Percentiles rank a stretch among this genome's conserved stretches.
phyloP scores from a whole-genome alignment of 1,140 invertebrate genomes.

The Cepaea nemoralis region DNA sequence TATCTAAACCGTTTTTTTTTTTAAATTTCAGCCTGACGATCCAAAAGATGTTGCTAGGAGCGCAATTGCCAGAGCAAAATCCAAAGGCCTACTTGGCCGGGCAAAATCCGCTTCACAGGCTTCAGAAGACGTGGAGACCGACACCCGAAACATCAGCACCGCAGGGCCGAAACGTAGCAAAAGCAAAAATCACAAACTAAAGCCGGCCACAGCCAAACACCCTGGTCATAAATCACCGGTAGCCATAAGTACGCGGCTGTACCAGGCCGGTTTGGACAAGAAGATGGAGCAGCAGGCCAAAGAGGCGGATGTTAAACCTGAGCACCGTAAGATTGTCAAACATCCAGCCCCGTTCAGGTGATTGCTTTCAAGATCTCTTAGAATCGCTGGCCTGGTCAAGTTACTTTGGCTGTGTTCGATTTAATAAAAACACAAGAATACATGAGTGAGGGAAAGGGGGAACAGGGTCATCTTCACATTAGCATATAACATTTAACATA shows the following conservation, averaged over 20 bases:
- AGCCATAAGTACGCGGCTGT: conserved; percentile 19
- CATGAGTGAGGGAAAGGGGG: too few species aligned
- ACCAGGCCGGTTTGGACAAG: neutral
- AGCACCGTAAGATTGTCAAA: conserved; percentile 33
- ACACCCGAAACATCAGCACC: neutral
- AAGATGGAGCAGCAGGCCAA: conserved; percentile 7
- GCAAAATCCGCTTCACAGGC: neutral
- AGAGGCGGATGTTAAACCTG: neutral
- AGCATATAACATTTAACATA: too few species aligned
- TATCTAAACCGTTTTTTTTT: neutral
- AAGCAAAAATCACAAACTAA: neutral
- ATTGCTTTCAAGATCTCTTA: neutral
- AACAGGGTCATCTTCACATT: too few species aligned
- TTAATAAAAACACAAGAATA: too few species aligned
- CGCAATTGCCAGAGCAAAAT: conserved; percentile 18
- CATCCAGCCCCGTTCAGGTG: conserved; percentile 40
- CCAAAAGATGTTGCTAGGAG: conserved; percentile 29
- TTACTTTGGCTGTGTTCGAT: too few species aligned
- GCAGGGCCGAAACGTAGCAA: neutral
- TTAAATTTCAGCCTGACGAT: conserved; percentile 4
- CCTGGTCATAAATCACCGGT: conserved; percentile 5
- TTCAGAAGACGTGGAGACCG: neutral
- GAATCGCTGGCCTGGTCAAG: too few species aligned
- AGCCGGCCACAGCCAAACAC: neutral
- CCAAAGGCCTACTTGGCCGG: conserved; percentile 28